phyloP scores from a whole-genome alignment of 1,140 invertebrate species.

The Heliconius congener region DNA sequence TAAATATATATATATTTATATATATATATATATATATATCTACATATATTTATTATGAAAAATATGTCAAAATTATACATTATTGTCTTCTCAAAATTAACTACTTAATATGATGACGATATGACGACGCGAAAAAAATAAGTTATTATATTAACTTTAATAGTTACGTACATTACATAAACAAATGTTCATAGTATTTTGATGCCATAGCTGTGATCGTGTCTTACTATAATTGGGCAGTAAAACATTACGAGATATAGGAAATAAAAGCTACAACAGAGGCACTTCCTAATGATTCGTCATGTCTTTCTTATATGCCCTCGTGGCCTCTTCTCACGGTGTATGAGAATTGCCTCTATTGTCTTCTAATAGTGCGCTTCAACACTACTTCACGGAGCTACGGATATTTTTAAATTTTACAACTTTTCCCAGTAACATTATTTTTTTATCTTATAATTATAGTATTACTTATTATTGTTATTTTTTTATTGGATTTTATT shows the following conservation, averaged over 20 bases:
- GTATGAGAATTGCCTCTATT: slow-evolving; percentile 36
- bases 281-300: slow-evolving; percentile 37
- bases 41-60: neutral
- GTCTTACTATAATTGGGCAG: slow-evolving; percentile 12
- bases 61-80: neutral
- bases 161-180: slow-evolving; percentile 9
- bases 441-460: neutral
- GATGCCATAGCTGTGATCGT: neutral
- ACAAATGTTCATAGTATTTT: neutral
- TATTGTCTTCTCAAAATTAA: neutral
- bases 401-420: slow-evolving; percentile 14
- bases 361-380: slow-evolving; percentile 28
- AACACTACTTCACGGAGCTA: slow-evolving; percentile 18
- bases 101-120: too few relatives aligned
- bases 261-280: slow-evolving; percentile 30
- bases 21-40: neutral
- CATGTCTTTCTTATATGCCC: slow-evolving; percentile 37
- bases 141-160: neutral
- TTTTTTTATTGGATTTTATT: neutral
- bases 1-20: too few relatives aligned
- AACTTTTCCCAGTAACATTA: neutral
- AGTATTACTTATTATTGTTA: neutral
- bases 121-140: neutral
- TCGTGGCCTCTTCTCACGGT: slow-evolving; percentile 40
- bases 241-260: slow-evolving; percentile 28